phyloP scores from a whole-genome alignment of 2,888 invertebrate species.

The Uloborus plumipes region DNA sequence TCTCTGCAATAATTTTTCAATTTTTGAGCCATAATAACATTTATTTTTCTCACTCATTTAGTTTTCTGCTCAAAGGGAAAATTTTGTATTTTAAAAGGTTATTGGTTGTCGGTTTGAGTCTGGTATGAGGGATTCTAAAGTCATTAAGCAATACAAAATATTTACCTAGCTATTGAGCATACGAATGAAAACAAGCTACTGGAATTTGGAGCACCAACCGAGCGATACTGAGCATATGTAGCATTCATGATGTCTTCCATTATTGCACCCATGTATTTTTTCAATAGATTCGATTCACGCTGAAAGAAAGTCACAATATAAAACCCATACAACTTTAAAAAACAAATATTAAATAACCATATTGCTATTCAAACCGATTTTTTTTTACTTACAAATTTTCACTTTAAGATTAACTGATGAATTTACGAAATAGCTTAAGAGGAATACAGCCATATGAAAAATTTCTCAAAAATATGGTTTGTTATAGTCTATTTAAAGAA shows the following conservation, averaged over 20 bases:
- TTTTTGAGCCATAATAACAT: too few relatives aligned
- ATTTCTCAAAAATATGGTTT: neutral
- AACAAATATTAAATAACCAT: neutral
- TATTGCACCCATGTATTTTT: slow-evolving; percentile 70
- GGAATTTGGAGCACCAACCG: slow-evolving; percentile 77
- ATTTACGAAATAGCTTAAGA: neutral
- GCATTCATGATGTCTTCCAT: slow-evolving; percentile 93
- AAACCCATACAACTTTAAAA: neutral
- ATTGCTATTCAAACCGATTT: neutral
- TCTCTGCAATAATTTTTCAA: too few relatives aligned
- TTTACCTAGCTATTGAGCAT: slow-evolving; percentile 72
- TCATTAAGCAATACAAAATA: neutral
- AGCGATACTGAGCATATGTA: slow-evolving; percentile 84
- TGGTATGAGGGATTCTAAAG: neutral
- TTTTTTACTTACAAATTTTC: too few relatives aligned
- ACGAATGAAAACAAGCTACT: slow-evolving; percentile 87
- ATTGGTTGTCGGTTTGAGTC: too few relatives aligned
- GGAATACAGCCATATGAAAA: neutral
- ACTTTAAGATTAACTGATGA: neutral
- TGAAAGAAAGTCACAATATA: slow-evolving; percentile 13
- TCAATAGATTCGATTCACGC: slow-evolving; percentile 69
- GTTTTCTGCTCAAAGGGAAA: too few relatives aligned
- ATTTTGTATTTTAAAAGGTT: too few relatives aligned
- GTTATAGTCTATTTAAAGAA: too few relatives aligned
- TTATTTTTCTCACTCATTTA: too few relatives aligned